Evolutionary conservation across 2,113 vertebrate genomes (phyloP).

Genomic region (Phylloscopus trochiloides): DNA sequence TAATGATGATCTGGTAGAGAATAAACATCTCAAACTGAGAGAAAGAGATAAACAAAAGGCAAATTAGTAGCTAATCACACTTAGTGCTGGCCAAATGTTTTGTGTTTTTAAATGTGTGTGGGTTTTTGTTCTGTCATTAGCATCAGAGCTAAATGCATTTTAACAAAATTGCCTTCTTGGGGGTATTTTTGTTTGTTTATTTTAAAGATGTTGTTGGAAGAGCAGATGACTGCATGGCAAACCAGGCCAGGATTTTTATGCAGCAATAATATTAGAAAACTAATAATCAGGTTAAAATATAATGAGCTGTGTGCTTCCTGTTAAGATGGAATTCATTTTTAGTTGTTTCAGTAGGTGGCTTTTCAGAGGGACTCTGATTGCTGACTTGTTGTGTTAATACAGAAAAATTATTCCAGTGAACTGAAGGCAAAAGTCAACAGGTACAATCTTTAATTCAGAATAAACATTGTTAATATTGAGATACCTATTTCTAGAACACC

Average conservation of each 20-base stretch:
- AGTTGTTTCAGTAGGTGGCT: not conserved
- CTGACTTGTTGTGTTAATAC: slow-evolving; percentile 55
- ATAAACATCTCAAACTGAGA: not conserved
- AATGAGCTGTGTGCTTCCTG: not conserved
- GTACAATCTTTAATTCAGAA: slow-evolving; percentile 57
- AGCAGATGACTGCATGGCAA: not conserved
- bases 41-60: not conserved
- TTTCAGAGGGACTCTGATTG: not conserved
- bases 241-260: not conserved
- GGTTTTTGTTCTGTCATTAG: not conserved
- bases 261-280: not conserved
- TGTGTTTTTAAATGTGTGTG: not conserved
- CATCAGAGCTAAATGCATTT: not conserved
- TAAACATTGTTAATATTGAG: slow-evolving; percentile 38
- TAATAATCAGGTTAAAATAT: not conserved
- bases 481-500: slow-evolving; percentile 33
- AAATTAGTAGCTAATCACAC: not conserved
- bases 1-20: not conserved
- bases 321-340: not conserved
- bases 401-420: slow-evolving; percentile 60
- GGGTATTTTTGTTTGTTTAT: not conserved
- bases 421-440: slow-evolving; percentile 60
- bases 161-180: not conserved
- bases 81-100: not conserved
- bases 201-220: not conserved